Base-by-base conservation (phyloP, 2,113 vertebrate genomes). In the Chinchilla lanigera region DNA sequence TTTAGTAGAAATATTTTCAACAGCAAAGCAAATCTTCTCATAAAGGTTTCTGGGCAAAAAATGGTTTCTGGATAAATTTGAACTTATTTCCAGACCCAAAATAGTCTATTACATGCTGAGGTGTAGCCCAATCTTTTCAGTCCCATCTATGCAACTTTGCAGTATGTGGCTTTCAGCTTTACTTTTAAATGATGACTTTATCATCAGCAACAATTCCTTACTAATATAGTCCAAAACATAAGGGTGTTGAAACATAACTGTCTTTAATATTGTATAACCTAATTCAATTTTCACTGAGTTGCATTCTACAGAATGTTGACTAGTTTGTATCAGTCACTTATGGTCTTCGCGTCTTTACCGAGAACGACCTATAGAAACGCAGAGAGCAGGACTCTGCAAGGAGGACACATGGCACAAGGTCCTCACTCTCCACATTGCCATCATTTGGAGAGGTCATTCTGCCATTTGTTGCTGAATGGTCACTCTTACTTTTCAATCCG, bases 341-440 rank as follows among this genome's bases (percentile, higher is more conserved):
- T 73, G 20, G 3, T 2, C 11, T 44, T 89, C 17, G 3, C 67
- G 14, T 50, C 12, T 44, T 80, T 73, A 38, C 47, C 35, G 47
- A 88, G 10, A 50, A 52, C 38, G 24, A 75, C 28, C n/a, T 77
- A 4, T 82, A 24, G 83, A 67, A 92, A 86, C n/a, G 9, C 30
- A 24, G 20, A 56, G 2, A 63, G 26, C 7, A 33, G 44, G 28
- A 1, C 63, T 81, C 3, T 28, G 1, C 22, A 75, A 28, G 1
- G 35, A 2, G 1, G 17, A 44, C 4, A 20, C 3, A 0, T 1
- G 24, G 33, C 1, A 1, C 5, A 24, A 38, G 52, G 14, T 63
- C 6, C 47, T 41, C 41, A 77, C 24, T 33, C 28, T 10, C 19
- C 3, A 61, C 5, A 0, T 2, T 61, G 35, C 20, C 41, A 71